Evolutionary conservation across 2,113 vertebrate species (phyloP).

Genomic region (Tachysurus fulvidraco): DNA sequence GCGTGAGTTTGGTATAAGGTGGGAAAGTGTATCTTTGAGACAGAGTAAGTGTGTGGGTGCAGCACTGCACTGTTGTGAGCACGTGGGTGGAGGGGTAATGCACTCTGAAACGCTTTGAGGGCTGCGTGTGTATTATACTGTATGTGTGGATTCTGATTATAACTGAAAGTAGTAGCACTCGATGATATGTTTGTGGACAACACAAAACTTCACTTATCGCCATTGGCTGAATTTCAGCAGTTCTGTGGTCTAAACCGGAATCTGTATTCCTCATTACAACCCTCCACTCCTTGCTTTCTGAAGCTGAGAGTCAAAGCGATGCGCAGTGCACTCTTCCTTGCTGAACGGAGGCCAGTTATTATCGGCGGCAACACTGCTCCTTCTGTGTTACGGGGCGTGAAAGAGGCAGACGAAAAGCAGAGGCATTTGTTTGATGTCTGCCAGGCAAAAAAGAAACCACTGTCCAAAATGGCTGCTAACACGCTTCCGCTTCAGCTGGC

Average conservation of each 20-base stretch:
- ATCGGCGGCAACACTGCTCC: constrained; percentile 39
- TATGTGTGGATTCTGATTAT: constrained; percentile 32
- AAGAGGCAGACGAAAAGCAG: constrained; percentile 23
- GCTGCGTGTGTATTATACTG: constrained; percentile 34
- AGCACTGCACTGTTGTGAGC: constrained; percentile 44
- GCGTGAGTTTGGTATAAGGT: constrained; percentile 23
- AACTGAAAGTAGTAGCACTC: constrained; percentile 10
- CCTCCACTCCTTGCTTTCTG: background rate
- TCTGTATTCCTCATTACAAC: constrained; percentile 5
- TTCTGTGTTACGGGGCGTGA: constrained; percentile 27
- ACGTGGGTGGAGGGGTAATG: constrained; percentile 53
- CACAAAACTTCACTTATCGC: constrained; percentile 9
- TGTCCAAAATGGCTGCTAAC: constrained; percentile 48
- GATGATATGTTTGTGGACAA: background rate
- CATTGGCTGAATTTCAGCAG: background rate
- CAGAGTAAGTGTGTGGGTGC: constrained; percentile 48
- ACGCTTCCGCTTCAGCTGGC: constrained; percentile 50
- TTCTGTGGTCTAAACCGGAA: constrained; percentile 3
- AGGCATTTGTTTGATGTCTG: constrained; percentile 49
- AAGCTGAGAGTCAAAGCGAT: background rate
- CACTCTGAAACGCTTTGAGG: constrained; percentile 37
- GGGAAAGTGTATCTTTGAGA: constrained; percentile 48
- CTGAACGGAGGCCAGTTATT: constrained; percentile 33
- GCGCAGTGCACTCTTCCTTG: background rate
- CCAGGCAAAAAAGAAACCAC: constrained; percentile 37